Evolutionary conservation across 2,888 invertebrate genomes (phyloP), one percentile per base, ranked within the genome.

Genomic region (Drosophila merina): DNA sequence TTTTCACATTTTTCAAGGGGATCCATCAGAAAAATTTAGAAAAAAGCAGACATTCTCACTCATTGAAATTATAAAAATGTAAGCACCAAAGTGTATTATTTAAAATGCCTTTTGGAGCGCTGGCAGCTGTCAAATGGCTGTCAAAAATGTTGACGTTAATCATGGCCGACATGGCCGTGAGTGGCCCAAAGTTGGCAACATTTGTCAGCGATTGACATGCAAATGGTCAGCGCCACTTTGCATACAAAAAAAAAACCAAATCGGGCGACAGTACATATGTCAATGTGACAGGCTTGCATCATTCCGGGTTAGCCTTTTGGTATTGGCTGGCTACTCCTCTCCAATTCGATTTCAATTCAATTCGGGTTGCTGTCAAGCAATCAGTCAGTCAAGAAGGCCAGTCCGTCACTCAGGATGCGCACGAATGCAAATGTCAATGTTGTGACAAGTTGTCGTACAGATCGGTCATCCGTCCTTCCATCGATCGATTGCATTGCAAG

Each of bases 151-250:
- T 77, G 85, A 82, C 82, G 72, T 76, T 82, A 82, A 82, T 82
- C 82, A 85, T 81, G 69, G 73, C 58, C 66, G 87, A 85, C 82
- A 73, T 82, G 85, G 71, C 81, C 87, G 77, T 82, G 87, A 86
- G 55, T 60, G 74, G 57, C 20, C 82, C 87, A 86, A 82, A 86
- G 85, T 82, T 87, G 85, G 82, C 87, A 87, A 81, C 87, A 82
- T 82, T 82, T 82, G 82, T 82, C 82, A 87, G 60, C 85, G 82
- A 87, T 85, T 81, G 86, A 85, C 87, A 82, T 82, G 82, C 82
- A 82, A 82, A 82, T 82, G 85, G 82, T 77, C 87, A 81, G 87
- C 86, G 81, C 79, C 86, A 82, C 79, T 85, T 80, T 77, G 72
- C 79, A 79, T 77, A 66, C 66, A 55, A 55, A 63, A n/a, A 25